Evolutionary conservation across 2,888 invertebrate genomes (phyloP), one percentile per base, ranked within the genome.

Genomic region (Abrostola tripartita): DNA sequence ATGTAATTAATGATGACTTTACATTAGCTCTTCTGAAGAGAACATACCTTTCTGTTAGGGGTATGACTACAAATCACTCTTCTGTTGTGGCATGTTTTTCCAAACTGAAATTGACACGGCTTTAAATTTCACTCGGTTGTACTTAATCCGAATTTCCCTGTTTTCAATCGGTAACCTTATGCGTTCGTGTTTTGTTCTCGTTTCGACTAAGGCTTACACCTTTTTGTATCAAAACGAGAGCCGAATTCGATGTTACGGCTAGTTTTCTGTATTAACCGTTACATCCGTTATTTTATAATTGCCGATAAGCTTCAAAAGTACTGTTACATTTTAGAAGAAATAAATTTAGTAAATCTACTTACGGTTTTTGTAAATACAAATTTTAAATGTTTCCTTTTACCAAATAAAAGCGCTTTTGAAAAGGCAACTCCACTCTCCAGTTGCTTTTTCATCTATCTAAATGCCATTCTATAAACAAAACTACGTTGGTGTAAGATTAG

Each of bases 141-240:
- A 70, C 70, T 63, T 47, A 71, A 71, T 71, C 64, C 75, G 64
- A 74, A 59, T 71, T 71, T 71, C 75, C 74, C 64, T 74, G 75
- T 74, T 74, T 74, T 64, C 75, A 64, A 59, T 40, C 51, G 52
- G 47, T 57, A 74, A 68, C 62, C 74, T 74, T 71, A 57, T 53
- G 62, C 71, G 75, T 59, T 64, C 64, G 59, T 71, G 75, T 71
- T 74, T 70, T 70, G 71, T 74, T 38, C 64, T 70, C 75, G 64
- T 71, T 71, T 71, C 24, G 59, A 64, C 56, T 50, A 60, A 70
- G 59, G 75, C 59, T 64, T 60, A 38, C 59, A 37, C 56, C 56
- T 59, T 71, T 70, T 69, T 60, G 74, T 58, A 69, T 40, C 40
- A 44, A 41, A 50, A 59, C 24, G 1, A 24, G 24, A 24, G 59